Base-by-base conservation (phyloP, 2,797 vertebrate genomes). In the Molossus alvarezi region DNA sequence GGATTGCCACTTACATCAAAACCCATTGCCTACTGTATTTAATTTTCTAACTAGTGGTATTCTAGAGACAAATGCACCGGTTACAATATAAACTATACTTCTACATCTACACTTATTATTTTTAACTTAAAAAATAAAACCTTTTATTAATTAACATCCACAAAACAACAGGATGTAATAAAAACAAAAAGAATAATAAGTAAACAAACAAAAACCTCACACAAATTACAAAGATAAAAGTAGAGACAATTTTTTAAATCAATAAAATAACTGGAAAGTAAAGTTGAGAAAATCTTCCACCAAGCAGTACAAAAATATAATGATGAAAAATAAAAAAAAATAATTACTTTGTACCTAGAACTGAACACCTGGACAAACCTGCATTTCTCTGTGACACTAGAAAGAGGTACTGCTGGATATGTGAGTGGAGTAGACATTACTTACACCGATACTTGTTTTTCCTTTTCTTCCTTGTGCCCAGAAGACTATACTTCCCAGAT, bases 41-140 rank as follows among this genome's bases (percentile, higher is more conserved):
- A 97, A 97, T 96, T 98, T 97, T 96, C 97, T 97, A 98, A 98
- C 98, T 98, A 98, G 96, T 86, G 94, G 94, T n/a, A 97, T 96
- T 97, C 96, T 93, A 95, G 83, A 96, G 62, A 92, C 67, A 97
- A 96, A 94, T 96, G 85, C 84, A 97, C 97, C 94, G 96, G 96
- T 93, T 97, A 97, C 89, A 97, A 97, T 77, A 97, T 51, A 65
- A 98, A 96, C 27, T 95, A 88, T n/a, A 98, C 96, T 97, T 97
- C 95, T 79, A 48, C 94, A 95, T 86, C 95, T 81, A 92, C 69
- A 97, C 82, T 69, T 67, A 67, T 67, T 53, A 5, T 37, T 75
- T 58, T 58, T 79, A 81, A 77, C 41, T 25, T 15, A 73, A 75
- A 48, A 80, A 90, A 72, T 41, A 48, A 12, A 67, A 67, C 7